Evolutionary conservation across 2,113 vertebrate species (phyloP).

Genomic region (Neolamprologus sp.): DNA sequence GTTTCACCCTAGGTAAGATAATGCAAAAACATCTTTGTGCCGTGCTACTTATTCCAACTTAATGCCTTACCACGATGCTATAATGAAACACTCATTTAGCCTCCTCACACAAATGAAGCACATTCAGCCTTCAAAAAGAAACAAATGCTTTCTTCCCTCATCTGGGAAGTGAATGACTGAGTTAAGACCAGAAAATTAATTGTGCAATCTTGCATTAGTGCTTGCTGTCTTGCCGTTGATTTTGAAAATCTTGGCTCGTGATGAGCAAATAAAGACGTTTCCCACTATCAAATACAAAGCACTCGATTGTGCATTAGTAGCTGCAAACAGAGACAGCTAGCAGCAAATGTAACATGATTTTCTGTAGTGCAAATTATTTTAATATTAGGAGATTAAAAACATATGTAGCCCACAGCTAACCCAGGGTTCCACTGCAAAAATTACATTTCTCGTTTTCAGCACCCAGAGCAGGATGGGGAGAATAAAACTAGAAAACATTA

Average conservation of each 20-base stretch:
- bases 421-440: neutral
- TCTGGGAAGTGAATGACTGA: neutral
- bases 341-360: neutral
- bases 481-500: neutral
- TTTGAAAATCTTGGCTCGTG: neutral
- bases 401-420: neutral
- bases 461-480: neutral
- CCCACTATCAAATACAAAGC: neutral
- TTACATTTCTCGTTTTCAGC: neutral
- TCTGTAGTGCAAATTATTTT: neutral
- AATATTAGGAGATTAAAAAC: neutral
- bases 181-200: neutral
- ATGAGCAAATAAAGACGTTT: neutral
- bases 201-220: neutral
- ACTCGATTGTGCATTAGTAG: neutral
- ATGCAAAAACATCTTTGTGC: neutral
- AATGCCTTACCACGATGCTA: neutral
- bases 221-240: neutral
- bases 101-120: neutral
- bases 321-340: neutral
- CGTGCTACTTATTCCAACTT: neutral
- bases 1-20: neutral
- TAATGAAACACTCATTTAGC: neutral
- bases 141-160: neutral
- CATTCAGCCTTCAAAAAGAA: neutral